Evolutionary conservation across 2,797 vertebrate species (phyloP).

Genomic region (Dryobates pubescens): DNA sequence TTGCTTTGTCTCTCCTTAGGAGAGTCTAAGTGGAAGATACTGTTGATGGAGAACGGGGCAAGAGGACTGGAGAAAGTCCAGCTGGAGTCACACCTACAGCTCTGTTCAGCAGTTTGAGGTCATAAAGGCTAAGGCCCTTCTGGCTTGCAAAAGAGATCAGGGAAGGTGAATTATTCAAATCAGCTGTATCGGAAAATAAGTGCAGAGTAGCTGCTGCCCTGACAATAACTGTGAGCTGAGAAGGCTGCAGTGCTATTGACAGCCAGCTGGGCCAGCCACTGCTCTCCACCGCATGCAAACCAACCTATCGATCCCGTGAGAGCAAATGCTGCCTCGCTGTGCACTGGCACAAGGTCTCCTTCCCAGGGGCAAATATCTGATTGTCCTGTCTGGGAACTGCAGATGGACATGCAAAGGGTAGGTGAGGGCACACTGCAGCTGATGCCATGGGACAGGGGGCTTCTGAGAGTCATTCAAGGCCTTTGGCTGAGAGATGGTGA

Average conservation of each 20-base stretch:
- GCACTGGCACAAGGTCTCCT: constrained; percentile 40
- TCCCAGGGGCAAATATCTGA: constrained; percentile 47
- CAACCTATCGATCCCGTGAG: not conserved
- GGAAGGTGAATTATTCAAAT: constrained; percentile 28
- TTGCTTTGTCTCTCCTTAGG: not conserved
- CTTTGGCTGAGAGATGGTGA: not conserved
- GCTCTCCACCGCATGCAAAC: not conserved
- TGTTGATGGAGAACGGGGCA: not conserved
- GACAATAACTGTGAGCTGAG: not conserved
- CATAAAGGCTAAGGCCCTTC: not conserved
- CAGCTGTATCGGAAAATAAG: not conserved
- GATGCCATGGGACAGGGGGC: accelerated
- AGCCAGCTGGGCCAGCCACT: not conserved
- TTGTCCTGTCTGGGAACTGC: not conserved
- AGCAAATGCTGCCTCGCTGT: not conserved
- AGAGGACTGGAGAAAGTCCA: not conserved
- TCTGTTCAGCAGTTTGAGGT: not conserved
- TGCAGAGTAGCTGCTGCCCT: not conserved
- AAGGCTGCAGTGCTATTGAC: not conserved
- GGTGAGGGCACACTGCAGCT: accelerated
- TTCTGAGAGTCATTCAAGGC: not conserved
- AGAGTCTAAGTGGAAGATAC: not conserved
- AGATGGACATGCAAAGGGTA: accelerated
- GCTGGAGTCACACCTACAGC: not conserved
- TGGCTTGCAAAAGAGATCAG: not conserved